Evolutionary conservation across 2,888 invertebrate genomes (phyloP).

Genomic region (Pammene aurita): DNA sequence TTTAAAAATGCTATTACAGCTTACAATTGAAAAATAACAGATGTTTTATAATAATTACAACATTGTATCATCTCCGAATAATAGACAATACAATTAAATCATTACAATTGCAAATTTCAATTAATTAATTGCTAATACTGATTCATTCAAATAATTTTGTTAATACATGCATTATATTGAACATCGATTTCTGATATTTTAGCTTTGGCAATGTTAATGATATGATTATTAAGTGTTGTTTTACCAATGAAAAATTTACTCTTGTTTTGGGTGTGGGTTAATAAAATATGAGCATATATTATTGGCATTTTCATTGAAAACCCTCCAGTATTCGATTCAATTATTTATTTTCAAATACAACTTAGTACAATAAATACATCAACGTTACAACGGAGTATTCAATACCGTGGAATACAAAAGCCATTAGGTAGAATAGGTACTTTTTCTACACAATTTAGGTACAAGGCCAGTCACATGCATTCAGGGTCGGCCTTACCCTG

Average conservation of each 20-base stretch:
- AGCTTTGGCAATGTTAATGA: constrained; percentile 54
- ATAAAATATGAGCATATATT: constrained; percentile 53
- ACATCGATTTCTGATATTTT: constrained; percentile 46
- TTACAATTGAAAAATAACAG: constrained; percentile 46
- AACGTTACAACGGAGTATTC: constrained; percentile 71
- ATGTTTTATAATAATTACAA: constrained; percentile 53
- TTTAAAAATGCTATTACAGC: constrained; percentile 50
- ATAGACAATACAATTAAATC: constrained; percentile 60
- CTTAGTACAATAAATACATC: constrained; percentile 58
- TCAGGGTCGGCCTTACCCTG: no score
- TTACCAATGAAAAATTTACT: constrained; percentile 69
- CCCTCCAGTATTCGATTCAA: constrained; percentile 52
- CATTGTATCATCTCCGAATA: constrained; percentile 49
- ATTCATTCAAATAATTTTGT: constrained; percentile 57
- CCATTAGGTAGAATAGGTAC: neutral
- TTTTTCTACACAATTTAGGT: neutral
- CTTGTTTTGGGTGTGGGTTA: constrained; percentile 47
- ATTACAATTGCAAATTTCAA: constrained; percentile 63
- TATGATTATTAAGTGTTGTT: constrained; percentile 45
- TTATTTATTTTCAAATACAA: constrained; percentile 50
- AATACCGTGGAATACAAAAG: constrained; percentile 46
- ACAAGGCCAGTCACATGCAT: neutral
- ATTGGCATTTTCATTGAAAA: constrained; percentile 39
- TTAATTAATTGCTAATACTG: constrained; percentile 68
- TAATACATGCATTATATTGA: constrained; percentile 48